Conservation (phyloP, 2,888 invertebrate species). For the Pammene fasciana region DNA sequence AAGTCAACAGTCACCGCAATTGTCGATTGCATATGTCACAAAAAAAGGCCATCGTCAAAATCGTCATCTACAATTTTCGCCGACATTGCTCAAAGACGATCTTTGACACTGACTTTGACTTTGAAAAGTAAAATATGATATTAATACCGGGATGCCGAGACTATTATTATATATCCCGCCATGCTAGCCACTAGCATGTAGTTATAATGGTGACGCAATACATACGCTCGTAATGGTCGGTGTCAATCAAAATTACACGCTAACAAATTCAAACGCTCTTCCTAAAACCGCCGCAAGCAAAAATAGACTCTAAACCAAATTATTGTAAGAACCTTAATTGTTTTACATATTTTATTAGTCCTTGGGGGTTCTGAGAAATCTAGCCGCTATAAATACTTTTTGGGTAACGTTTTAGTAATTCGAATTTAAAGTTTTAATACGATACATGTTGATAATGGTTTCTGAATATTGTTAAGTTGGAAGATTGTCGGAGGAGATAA, state of each 20-base stretch:
- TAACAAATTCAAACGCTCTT: slow-evolving; percentile 68
- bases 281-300: slow-evolving; percentile 55
- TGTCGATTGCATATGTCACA: too few species aligned
- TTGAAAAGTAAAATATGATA: neutral
- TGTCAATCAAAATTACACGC: slow-evolving; percentile 83
- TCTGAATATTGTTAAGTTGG: neutral
- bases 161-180: slow-evolving; percentile 6
- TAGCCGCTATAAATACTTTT: slow-evolving; percentile 40
- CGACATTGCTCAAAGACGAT: too few species aligned
- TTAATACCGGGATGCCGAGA: neutral
- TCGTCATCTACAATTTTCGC: too few species aligned
- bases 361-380: slow-evolving; percentile 63
- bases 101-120: neutral
- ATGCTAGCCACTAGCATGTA: slow-evolving; percentile 54
- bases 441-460: slow-evolving; percentile 27
- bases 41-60: too few species aligned
- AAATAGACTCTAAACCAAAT: slow-evolving; percentile 56
- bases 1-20: too few species aligned
- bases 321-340: neutral
- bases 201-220: slow-evolving; percentile 78
- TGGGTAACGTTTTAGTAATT: slow-evolving; percentile 28
- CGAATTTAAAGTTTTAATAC: slow-evolving; percentile 32
- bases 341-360: slow-evolving; percentile 22
- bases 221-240: slow-evolving; percentile 78
- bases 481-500: slow-evolving; percentile 16